Percentiles rank a stretch among this genome's conserved stretches.
These are phyloP conservation scores for Gallinago stenura DNA, from an alignment of 2,797 vertebrate genomes.

Conservation along the genomic window DNA sequence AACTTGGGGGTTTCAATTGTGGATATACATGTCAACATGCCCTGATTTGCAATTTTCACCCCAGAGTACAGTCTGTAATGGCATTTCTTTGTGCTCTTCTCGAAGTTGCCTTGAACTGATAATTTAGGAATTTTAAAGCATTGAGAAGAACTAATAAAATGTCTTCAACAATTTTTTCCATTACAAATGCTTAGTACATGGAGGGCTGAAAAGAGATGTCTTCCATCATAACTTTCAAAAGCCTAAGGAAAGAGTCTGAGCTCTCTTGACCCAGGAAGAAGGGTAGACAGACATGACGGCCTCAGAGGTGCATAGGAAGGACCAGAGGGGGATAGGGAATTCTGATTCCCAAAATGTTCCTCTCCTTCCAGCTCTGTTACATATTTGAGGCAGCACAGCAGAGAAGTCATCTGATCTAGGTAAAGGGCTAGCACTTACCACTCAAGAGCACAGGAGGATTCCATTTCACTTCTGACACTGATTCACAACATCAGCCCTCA, in stretches of 20 bases:
- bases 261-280: background rate
- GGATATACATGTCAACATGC: background rate
- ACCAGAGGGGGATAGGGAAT: background rate
- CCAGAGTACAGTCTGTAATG: background rate
- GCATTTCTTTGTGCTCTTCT: background rate
- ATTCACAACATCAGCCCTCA: background rate
- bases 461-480: background rate
- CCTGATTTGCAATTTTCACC: background rate
- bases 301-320: background rate
- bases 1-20: fast-evolving
- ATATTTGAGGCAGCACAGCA: fast-evolving
- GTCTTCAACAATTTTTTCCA: background rate
- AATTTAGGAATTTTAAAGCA: background rate
- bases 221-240: background rate
- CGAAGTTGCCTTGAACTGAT: background rate
- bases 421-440: background rate
- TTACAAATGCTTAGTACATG: background rate
- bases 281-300: background rate
- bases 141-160: background rate
- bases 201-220: background rate
- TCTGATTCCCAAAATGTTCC: background rate
- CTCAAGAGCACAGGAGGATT: background rate
- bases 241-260: background rate
- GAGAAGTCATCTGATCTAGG: background rate
- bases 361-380: background rate